Evolutionary conservation across 2,797 vertebrate species (phyloP), one percentile per base, ranked within the genome.

Genomic region (Sebastes trivittatus): DNA sequence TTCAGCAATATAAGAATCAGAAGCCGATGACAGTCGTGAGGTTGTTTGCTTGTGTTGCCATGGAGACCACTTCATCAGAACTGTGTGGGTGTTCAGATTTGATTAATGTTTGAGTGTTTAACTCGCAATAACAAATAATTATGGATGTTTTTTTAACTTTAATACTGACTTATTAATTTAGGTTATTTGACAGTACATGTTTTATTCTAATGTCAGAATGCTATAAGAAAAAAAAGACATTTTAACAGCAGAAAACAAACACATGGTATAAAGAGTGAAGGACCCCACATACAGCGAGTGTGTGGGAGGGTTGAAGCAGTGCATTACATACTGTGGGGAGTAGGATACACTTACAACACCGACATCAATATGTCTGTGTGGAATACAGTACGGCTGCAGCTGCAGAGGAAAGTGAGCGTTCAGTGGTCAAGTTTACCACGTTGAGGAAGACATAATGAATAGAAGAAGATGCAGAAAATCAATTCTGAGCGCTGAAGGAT

Each of bases 381-480:
- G 16, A 58, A 46, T 27, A 73, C 63, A 69, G 49, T 1, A 11
- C 4, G 9, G 54, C 4, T 59, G 64, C 27, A 34, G 59, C 46
- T 63, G 46, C 6, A 23, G 59, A 63, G 69, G 20, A 76, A 68
- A 76, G 46, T 38, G 29, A n/a, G 67, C 1, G 13, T 75, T 38
- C 69, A 38, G 49, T 32, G 77, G 49, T 78, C 63, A 68, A 22
- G 66, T 81, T 63, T 62, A 83, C 55, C 77, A 64, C 3, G 2
- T 29, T 16, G 42, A 34, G 38, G 23, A 62, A 62, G 23, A 52
- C 11, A 69, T 63, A 84, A 80, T 72, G 58, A 76, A 78, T 27
- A 69, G 59, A 80, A 80, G 42, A 22, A 58, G 58, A 86, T 61
- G 70, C 67, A 77, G 63, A 65, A 82, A 90, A 88, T 88, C 77